Conservation (phyloP, 2,797 vertebrate species). For the Betta splendens region DNA sequence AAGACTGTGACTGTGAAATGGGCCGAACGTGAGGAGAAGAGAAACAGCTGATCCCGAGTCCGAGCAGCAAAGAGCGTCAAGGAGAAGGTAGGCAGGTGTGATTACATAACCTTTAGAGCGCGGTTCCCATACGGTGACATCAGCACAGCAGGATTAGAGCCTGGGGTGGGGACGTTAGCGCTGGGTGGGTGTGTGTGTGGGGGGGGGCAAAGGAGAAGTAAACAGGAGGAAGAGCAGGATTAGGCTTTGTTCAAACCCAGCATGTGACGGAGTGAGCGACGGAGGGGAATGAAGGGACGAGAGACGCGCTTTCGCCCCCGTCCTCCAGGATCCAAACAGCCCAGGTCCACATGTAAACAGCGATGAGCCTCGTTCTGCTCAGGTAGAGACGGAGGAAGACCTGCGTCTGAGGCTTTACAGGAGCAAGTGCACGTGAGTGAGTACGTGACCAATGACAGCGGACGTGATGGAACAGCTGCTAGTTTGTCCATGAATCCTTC, state of each 20-base stretch:
- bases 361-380: slow-evolving; percentile 29
- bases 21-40: slow-evolving; percentile 26
- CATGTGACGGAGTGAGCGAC: not conserved
- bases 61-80: slow-evolving; percentile 13
- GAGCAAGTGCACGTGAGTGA: slow-evolving; percentile 10
- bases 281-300: too few relatives aligned
- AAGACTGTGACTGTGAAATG: slow-evolving; percentile 27
- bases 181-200: slow-evolving; percentile 28
- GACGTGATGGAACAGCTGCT: too few relatives aligned
- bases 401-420: slow-evolving; percentile 11
- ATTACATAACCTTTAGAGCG: slow-evolving; percentile 73
- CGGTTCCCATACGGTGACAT: slow-evolving; percentile 66
- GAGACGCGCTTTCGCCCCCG: slow-evolving; percentile 10
- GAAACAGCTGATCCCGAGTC: slow-evolving; percentile 41
- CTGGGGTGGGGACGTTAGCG: slow-evolving; percentile 48
- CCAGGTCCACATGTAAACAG: slow-evolving; percentile 46
- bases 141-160: slow-evolving; percentile 75
- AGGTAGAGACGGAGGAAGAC: slow-evolving; percentile 17
- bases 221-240: slow-evolving; percentile 39
- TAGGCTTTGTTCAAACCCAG: slow-evolving; percentile 35
- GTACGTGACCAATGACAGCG: too few relatives aligned
- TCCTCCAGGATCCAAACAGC: slow-evolving; percentile 17
- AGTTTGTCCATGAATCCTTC: too few relatives aligned
- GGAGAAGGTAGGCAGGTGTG: slow-evolving; percentile 65
- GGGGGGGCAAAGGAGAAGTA: slow-evolving; percentile 15